Evolutionary conservation across 2,797 vertebrate species (phyloP).

Genomic region (Staurois parvus): DNA sequence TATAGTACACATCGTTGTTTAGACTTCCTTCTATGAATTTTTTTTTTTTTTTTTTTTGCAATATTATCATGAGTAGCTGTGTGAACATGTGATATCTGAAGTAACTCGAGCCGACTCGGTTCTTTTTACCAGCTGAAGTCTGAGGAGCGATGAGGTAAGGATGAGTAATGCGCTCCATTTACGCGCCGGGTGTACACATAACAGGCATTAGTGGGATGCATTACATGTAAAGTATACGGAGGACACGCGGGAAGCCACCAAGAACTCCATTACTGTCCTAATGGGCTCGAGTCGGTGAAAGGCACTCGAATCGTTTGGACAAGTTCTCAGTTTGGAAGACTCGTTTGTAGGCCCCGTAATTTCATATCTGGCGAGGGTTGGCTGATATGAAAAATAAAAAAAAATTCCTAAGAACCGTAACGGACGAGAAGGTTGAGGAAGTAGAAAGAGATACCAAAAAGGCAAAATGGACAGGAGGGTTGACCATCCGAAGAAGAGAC

Average conservation of each 20-base stretch:
- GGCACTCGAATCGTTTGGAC: slow-evolving; percentile 11
- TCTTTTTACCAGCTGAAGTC: not conserved
- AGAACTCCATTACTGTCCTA: slow-evolving; percentile 14
- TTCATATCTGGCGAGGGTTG: not conserved
- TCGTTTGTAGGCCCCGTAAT: not conserved
- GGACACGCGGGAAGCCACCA: slow-evolving; percentile 3
- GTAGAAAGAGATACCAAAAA: too few relatives aligned
- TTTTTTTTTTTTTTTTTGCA: not conserved
- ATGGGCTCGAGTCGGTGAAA: slow-evolving; percentile 18
- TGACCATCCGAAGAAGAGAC: too few relatives aligned
- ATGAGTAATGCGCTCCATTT: slow-evolving; percentile 28
- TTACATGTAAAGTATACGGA: slow-evolving; percentile 44
- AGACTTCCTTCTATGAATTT: too few relatives aligned
- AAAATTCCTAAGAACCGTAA: not conserved
- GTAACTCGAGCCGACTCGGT: not conserved
- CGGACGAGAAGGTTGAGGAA: not conserved
- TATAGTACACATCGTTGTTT: too few relatives aligned
- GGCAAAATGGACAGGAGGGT: too few relatives aligned
- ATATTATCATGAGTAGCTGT: not conserved
- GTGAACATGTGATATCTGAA: not conserved
- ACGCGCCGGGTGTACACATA: slow-evolving; percentile 21
- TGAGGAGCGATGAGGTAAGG: too few relatives aligned
- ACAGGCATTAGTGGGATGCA: slow-evolving; percentile 30
- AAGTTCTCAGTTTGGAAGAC: slow-evolving; percentile 4
- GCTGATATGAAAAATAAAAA: not conserved